These are phyloP conservation scores for Phyllotreta striolata DNA, from an alignment of 2,888 invertebrate genomes.

Conservation along the genomic window DNA sequence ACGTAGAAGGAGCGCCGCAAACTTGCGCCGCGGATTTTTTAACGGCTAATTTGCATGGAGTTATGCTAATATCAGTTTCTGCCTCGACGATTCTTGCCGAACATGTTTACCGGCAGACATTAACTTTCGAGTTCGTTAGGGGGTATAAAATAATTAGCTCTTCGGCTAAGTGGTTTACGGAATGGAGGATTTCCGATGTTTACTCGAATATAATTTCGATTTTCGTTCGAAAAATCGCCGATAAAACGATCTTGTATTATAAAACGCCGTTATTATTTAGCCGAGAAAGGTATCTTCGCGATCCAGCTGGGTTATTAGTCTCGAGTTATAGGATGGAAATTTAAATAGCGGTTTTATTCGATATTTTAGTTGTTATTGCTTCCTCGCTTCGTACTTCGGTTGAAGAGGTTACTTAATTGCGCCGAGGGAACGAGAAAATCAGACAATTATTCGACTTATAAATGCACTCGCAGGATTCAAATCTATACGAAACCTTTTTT, in stretches of 20 bases:
- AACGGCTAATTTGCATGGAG: slow-evolving; percentile 31
- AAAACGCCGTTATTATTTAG: too few species aligned
- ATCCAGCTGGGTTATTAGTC: slow-evolving; percentile 27
- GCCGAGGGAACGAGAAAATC: background rate
- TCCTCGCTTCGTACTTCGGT: slow-evolving; percentile 32
- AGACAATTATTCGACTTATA: too few species aligned
- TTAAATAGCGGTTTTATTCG: slow-evolving; percentile 31
- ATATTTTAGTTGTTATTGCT: slow-evolving; percentile 33
- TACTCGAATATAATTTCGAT: background rate
- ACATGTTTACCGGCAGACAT: slow-evolving; percentile 13
- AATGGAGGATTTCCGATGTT: background rate
- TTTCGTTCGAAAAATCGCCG: too few species aligned
- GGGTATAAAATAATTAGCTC: background rate
- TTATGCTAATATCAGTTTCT: slow-evolving; percentile 33
- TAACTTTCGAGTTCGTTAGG: background rate
- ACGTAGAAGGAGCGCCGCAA: slow-evolving; percentile 20
- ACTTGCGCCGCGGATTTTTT: slow-evolving; percentile 29
- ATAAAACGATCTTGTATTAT: too few species aligned
- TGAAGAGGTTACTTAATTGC: background rate
- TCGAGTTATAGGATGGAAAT: slow-evolving; percentile 30
- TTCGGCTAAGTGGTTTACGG: background rate
- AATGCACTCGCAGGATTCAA: background rate
- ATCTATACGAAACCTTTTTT: too few species aligned
- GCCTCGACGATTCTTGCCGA: slow-evolving; percentile 22
- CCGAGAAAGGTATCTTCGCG: slow-evolving; percentile 25